Evolutionary conservation across 2,797 vertebrate genomes (phyloP).

Genomic region (Spizella passerina): DNA sequence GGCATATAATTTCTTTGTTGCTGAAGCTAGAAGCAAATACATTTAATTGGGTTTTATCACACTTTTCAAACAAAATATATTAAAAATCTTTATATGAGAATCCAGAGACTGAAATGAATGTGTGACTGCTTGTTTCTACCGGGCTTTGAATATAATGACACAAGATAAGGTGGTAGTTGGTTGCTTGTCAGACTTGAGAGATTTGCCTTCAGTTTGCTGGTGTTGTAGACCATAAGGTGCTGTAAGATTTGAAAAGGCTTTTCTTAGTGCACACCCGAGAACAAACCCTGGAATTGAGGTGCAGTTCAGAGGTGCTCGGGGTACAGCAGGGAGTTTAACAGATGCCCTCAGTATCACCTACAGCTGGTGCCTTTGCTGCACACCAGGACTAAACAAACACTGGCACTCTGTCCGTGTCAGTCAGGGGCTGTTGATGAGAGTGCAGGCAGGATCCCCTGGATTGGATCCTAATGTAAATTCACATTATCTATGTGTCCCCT

Average conservation of each 20-base stretch:
- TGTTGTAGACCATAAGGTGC: background rate
- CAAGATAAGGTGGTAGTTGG: background rate
- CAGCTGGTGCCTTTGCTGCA: background rate
- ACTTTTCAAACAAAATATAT: background rate
- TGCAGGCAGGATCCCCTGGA: background rate
- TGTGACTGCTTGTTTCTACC: background rate
- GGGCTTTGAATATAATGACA: background rate
- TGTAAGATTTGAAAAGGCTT: background rate
- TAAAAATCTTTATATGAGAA: background rate
- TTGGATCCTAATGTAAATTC: background rate
- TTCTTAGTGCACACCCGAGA: background rate
- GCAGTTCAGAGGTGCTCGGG: background rate
- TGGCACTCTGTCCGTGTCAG: background rate
- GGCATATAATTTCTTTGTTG: background rate
- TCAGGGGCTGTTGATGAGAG: background rate
- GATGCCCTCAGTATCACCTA: background rate
- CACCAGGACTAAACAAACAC: background rate
- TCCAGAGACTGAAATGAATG: background rate
- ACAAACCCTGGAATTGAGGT: background rate
- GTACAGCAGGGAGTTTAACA: background rate
- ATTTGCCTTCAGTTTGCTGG: background rate
- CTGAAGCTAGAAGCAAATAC: background rate
- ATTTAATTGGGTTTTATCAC: background rate
- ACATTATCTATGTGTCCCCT: background rate
- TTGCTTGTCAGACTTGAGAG: background rate